These are phyloP conservation scores for Petroica traversi DNA, from an alignment of 2,113 vertebrate species.

Conservation along the genomic window DNA sequence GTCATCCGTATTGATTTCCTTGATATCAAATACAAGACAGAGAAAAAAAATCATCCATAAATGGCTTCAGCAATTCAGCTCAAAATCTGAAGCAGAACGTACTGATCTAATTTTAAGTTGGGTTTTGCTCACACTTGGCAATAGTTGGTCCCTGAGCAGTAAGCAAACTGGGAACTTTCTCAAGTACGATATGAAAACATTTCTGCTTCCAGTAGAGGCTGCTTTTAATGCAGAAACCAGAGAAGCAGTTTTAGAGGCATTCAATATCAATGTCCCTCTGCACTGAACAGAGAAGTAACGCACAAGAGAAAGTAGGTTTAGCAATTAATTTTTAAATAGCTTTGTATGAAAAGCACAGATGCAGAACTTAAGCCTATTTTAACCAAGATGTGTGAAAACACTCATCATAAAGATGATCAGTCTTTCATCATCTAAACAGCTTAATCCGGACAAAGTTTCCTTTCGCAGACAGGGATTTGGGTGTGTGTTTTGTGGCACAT, in stretches of 20 bases:
- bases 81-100: neutral
- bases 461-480: neutral
- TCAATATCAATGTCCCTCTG: neutral
- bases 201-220: neutral
- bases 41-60: neutral
- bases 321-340: neutral
- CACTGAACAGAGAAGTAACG: neutral
- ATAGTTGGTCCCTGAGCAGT: neutral
- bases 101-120: neutral
- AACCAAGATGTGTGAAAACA: neutral
- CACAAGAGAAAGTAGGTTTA: neutral
- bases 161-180: neutral
- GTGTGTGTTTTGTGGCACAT: rapidly evolving
- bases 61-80: neutral
- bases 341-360: neutral
- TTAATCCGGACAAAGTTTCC: neutral
- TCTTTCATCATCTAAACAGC: neutral
- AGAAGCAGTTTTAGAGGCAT: neutral
- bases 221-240: neutral
- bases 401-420: neutral
- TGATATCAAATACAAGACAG: neutral
- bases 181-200: neutral
- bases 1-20: neutral
- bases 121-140: neutral
- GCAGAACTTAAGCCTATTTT: neutral